Conservation (phyloP, 2,113 vertebrate species). For the Grallaria varia region DNA sequence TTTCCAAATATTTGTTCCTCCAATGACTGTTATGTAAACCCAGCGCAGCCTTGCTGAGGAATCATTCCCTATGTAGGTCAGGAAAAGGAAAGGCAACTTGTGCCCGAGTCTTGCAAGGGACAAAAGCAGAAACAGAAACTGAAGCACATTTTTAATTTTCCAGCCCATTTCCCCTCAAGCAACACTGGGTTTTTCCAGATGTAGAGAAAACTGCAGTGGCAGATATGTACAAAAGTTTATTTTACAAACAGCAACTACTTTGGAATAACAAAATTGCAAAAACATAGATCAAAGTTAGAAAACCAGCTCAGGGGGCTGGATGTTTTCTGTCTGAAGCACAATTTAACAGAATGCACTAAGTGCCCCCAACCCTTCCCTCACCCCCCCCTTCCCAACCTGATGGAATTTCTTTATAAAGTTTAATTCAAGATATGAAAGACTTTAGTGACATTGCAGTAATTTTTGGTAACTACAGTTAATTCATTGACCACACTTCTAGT, state of each 20-base stretch:
- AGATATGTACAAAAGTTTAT: conserved; percentile 73
- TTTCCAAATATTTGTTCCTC: conserved; percentile 38
- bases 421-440: neutral
- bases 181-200: neutral
- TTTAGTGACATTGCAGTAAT: neutral
- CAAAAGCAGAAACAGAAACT: neutral
- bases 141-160: conserved; percentile 34
- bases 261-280: conserved; percentile 65
- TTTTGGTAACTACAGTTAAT: neutral
- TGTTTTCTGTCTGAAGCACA: conserved; percentile 36
- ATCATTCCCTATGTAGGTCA: neutral
- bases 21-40: neutral
- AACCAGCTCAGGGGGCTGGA: conserved; percentile 50
- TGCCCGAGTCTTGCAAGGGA: neutral
- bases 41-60: neutral
- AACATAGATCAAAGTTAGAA: conserved; percentile 57
- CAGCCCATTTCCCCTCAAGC: neutral
- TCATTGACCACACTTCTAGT: accelerated
- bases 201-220: conserved; percentile 46
- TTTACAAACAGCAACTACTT: conserved; percentile 62
- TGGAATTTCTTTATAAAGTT: conserved; percentile 19
- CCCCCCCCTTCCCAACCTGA: neutral
- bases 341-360: conserved; percentile 35
- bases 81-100: neutral
- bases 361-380: neutral